These are phyloP conservation scores for Aleadryas rufinucha DNA, from an alignment of 2,113 vertebrate species.

Conservation along the genomic window DNA sequence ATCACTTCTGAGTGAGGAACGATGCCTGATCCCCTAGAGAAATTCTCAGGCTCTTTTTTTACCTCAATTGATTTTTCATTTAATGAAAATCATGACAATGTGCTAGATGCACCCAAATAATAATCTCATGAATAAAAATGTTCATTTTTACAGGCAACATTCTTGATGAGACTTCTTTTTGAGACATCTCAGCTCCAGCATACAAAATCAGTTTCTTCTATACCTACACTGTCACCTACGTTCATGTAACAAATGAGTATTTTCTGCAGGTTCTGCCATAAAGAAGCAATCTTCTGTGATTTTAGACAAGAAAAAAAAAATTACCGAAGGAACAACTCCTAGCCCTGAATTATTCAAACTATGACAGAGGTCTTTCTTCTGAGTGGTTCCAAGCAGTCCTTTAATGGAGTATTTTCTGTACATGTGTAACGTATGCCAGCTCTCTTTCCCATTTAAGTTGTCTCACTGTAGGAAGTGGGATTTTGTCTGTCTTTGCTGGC, in stretches of 20 bases:
- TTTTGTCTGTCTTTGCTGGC: neutral
- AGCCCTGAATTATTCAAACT: conserved; percentile 39
- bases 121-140: neutral
- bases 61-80: conserved; percentile 26
- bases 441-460: neutral
- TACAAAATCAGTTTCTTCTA: neutral
- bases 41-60: neutral
- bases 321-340: neutral
- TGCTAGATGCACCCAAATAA: neutral
- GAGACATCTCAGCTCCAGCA: neutral
- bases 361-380: neutral
- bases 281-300: neutral
- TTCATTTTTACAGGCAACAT: neutral
- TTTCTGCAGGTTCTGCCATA: conserved; percentile 26
- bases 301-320: neutral
- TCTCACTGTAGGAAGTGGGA: neutral
- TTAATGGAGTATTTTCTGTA: conserved; percentile 17
- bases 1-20: neutral
- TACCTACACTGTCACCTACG: neutral
- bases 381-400: conserved; percentile 9
- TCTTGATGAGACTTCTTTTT: neutral
- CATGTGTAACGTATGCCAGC: neutral
- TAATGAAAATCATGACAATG: neutral
- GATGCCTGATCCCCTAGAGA: neutral
- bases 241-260: neutral